A percentile compares a stretch with the other conserved stretches of the same genome.
Conservation (phyloP, 2,888 invertebrate species). For the Nycteola revayana region DNA sequence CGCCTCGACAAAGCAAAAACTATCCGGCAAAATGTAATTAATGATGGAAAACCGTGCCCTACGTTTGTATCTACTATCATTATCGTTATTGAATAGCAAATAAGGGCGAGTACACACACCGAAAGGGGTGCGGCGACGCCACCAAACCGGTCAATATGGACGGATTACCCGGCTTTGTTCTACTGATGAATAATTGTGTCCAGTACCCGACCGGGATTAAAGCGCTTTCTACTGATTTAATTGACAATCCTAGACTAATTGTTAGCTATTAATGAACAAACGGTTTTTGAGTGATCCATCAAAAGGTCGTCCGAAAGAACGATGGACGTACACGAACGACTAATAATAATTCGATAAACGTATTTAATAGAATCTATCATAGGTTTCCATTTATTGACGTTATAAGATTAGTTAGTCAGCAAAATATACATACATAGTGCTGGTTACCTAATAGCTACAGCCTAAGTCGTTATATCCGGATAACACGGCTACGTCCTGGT, state of each 20-base stretch:
- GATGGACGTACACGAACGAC: too few relatives aligned
- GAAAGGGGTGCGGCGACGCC: constrained; percentile 40
- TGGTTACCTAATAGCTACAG: constrained; percentile 18
- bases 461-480: constrained; percentile 39
- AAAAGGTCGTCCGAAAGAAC: constrained; percentile 25
- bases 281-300: constrained; percentile 48
- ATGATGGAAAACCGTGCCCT: constrained; percentile 21
- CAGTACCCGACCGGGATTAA: constrained; percentile 70
- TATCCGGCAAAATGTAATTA: constrained; percentile 15
- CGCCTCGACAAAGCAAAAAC: too few relatives aligned
- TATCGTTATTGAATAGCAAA: constrained; percentile 58
- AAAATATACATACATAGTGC: constrained; percentile 26
- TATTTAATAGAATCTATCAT: too few relatives aligned
- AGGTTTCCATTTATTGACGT: constrained; percentile 21
- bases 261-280: constrained; percentile 67
- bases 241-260: constrained; percentile 74
- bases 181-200: constrained; percentile 78
- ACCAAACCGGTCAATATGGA: constrained; percentile 66
- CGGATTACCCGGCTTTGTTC: constrained; percentile 72
- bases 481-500: constrained; percentile 45
- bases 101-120: constrained; percentile 42
- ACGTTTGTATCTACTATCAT: constrained; percentile 37
- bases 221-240: constrained; percentile 75
- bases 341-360: too few relatives aligned
- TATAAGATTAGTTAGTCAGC: constrained; percentile 21